Percentiles rank a stretch among this genome's conserved stretches.
phyloP scores from a whole-genome alignment of 2,797 vertebrate species.

The Choloepus didactylus region DNA sequence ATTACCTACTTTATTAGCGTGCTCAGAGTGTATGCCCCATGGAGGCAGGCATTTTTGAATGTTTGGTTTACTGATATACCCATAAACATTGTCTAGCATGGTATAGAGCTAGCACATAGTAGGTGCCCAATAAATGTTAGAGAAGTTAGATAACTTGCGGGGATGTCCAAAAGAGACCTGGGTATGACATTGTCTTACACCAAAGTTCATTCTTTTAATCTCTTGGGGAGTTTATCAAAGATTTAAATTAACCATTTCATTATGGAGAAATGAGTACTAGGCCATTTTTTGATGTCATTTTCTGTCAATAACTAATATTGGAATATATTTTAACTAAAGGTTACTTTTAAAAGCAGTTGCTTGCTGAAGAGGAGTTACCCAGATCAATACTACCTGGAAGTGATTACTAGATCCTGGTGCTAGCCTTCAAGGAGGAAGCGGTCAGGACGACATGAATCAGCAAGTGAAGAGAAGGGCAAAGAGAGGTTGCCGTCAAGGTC shows the following conservation, averaged over 20 bases:
- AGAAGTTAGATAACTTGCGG: not conserved
- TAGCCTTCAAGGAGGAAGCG: not conserved
- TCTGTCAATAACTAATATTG: not conserved
- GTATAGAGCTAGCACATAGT: not conserved
- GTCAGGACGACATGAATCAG: not conserved
- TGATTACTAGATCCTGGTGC: not conserved
- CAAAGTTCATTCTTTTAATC: not conserved
- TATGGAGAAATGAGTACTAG: not conserved
- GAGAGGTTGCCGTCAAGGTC: not conserved
- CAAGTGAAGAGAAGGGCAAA: not conserved
- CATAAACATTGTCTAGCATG: not conserved
- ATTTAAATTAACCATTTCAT: not conserved
- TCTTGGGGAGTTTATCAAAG: not conserved
- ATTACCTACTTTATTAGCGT: not conserved
- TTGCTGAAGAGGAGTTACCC: not conserved
- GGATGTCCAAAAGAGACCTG: not conserved
- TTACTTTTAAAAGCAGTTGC: constrained; percentile 53
- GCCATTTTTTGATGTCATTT: not conserved
- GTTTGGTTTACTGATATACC: not conserved
- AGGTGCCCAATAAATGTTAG: too few species aligned
- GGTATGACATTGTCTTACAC: not conserved
- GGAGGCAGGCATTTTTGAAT: not conserved
- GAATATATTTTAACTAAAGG: not conserved
- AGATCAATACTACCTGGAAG: not conserved
- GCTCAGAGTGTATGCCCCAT: not conserved